A percentile compares a stretch with the other conserved stretches of the same genome.
Conservation (phyloP, 2,113 vertebrate species). For the Centropristis striata region DNA sequence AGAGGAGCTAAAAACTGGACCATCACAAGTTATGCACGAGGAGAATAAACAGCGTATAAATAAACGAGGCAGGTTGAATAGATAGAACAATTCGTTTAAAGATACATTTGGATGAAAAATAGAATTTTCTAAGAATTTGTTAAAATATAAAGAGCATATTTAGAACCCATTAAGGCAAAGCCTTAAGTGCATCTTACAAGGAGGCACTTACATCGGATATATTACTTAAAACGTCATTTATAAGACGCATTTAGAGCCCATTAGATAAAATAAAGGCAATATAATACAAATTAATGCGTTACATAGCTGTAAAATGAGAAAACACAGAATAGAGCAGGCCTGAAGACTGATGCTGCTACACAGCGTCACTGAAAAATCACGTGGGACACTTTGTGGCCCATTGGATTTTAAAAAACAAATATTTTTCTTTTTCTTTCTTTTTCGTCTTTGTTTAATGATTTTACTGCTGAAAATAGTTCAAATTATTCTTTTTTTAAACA, state of each 20-base stretch:
- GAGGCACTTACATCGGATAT: neutral
- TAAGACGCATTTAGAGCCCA: neutral
- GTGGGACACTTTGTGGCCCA: constrained; percentile 34
- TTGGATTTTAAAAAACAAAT: no score
- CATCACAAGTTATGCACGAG: neutral
- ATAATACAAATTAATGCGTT: neutral
- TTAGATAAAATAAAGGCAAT: neutral
- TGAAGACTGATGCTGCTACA: constrained; percentile 33
- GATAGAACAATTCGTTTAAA: neutral
- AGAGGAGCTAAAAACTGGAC: constrained; percentile 5
- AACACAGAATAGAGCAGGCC: neutral
- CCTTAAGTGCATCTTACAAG: neutral
- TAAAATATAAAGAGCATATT: neutral
- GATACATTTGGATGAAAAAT: neutral
- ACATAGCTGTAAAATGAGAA: neutral
- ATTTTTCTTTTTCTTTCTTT: neutral
- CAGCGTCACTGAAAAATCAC: constrained; percentile 54
- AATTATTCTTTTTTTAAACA: neutral
- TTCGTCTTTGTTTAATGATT: neutral
- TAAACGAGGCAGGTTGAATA: neutral
- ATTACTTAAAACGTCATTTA: neutral
- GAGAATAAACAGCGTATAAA: neutral
- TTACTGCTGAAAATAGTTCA: neutral
- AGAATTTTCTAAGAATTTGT: constrained; percentile 1
- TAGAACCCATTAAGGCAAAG: constrained; percentile 9